Base-by-base conservation (phyloP, 2,113 vertebrate species). In the Microcebus lehilahytsara region DNA sequence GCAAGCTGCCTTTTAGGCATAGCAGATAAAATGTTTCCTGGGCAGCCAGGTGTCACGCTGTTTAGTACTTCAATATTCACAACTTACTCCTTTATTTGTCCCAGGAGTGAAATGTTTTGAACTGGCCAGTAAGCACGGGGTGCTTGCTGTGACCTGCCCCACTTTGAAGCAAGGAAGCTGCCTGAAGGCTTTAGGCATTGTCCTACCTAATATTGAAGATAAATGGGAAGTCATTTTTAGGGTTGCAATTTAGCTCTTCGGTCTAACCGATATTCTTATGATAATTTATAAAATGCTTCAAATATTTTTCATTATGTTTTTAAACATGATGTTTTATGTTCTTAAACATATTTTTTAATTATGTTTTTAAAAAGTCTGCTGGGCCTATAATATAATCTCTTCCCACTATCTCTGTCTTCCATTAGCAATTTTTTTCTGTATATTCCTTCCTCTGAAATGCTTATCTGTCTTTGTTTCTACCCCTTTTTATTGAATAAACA, bases 111-210 rank as follows among this genome's bases (percentile, higher is more conserved):
- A 80, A 80, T 87, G 46, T 85, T 97, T 94, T 91, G 79, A 96
- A 90, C 89, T 95, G 95, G 83, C 81, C 93, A 75, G 87, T 94
- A 71, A 95, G 67, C 83, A 56, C 42, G 13, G 6, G n/a, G 32
- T 27, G 49, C 91, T 96, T 93, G 92, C 96, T 93, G 95, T 74
- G 93, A 92, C 95, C 79, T 95, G 92, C 16, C 87, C 93, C 92
- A 96, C 89, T 96, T 98, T 25, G 72, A 71, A 96, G 66, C 20
- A 14, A 62, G 75, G 17, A 91, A 81, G 40, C 3, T 23, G 25
- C 34, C 16, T 85, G 85, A 84, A 71, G 60, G 40, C 58, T 86
- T 30, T 22, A 40, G 22, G 56, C 62, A n/a, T 72, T 30, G n/a
- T 58, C 58, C 79, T 93, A 22, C 16, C 34, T 74, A 34, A 74